phyloP scores from a whole-genome alignment of 1,140 invertebrate species.

The Caenorhabditis elegans region DNA sequence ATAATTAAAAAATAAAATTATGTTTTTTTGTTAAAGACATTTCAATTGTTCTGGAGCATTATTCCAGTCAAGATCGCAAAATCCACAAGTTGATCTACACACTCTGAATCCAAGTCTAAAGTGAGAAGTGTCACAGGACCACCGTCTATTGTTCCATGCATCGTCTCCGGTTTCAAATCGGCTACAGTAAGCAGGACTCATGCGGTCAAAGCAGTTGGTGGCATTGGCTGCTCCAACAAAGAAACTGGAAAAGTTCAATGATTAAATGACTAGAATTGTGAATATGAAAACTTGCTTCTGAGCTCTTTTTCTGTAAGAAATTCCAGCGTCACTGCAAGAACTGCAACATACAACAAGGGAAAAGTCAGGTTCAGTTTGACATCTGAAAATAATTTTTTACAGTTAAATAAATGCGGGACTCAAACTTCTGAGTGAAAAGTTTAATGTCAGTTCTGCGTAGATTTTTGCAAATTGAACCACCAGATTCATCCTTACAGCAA shows the following conservation, averaged over 20 bases:
- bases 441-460: constrained; percentile 36
- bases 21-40: constrained; percentile 20
- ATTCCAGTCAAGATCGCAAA: constrained; percentile 6
- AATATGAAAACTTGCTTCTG: constrained; percentile 36
- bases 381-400: constrained; percentile 11
- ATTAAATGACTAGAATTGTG: neutral
- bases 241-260: neutral
- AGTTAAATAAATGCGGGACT: neutral
- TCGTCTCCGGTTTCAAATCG: constrained; percentile 2
- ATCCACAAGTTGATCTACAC: constrained; percentile 11
- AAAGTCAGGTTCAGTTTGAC: constrained; percentile 43
- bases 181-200: constrained; percentile 29
- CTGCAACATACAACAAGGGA: constrained; percentile 49
- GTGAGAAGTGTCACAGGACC: constrained; percentile 25
- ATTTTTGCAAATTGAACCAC: constrained; percentile 43
- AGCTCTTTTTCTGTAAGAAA: constrained; percentile 42
- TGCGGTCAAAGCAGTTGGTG: constrained; percentile 27
- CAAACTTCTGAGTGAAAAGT: constrained; percentile 34
- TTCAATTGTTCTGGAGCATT: constrained; percentile 17
- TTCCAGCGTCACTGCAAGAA: constrained; percentile 36
- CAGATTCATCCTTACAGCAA: constrained; percentile 47
- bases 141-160: constrained; percentile 3
- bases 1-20: neutral
- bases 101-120: constrained; percentile 30
- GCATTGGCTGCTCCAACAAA: neutral